Evolutionary conservation across 2,113 vertebrate species (phyloP), one percentile per base, ranked within the genome.

Genomic region (Plecturocebus donacophilus): DNA sequence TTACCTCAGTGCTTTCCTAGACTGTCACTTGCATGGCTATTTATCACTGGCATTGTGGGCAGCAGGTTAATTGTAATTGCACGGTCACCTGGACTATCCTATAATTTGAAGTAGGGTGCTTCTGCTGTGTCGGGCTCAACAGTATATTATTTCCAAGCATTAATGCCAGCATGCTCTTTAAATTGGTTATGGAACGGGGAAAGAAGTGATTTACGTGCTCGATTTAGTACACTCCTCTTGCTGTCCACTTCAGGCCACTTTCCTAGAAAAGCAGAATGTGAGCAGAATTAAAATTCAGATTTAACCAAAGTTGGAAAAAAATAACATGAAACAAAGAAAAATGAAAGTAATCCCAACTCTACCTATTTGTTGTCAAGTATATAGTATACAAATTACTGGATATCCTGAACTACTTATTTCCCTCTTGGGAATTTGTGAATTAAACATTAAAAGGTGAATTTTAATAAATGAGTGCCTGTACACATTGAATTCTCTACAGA

Each of bases 61-160:
- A 97, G 96, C 95, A 98, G 98, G 98, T 98, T 99, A 99, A 99
- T 98, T 98, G 97, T 98, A 98, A 99, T 98, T 98, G 98, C 82
- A 77, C 14, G 58, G 98, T 98, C 98, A 98, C 98, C 97, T 98
- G 90, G 95, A 97, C 97, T 86, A 64, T 87, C 96, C 97, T 98
- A 92, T 98, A 96, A 98, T 98, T 97, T 98, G 98, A 98, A 98
- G 98, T 97, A 70, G 96, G 97, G 94, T 98, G 91, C 97, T 98
- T 98, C 95, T 97, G 94, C 98, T 98, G 97, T 96, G 97, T 97
- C 73, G 81, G 95, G 97, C 97, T 96, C 52, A 19, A 94, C 98
- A 98, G 94, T 98, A 97, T 98, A 98, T 98, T 98, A 99, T 98
- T 98, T 98, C 97, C 97, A 90, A 95, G 95, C 42, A 56, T 98